Evolutionary conservation across 1,140 invertebrate genomes (phyloP), one percentile per base, ranked within the genome.

Genomic region (Brachionus rubens): DNA sequence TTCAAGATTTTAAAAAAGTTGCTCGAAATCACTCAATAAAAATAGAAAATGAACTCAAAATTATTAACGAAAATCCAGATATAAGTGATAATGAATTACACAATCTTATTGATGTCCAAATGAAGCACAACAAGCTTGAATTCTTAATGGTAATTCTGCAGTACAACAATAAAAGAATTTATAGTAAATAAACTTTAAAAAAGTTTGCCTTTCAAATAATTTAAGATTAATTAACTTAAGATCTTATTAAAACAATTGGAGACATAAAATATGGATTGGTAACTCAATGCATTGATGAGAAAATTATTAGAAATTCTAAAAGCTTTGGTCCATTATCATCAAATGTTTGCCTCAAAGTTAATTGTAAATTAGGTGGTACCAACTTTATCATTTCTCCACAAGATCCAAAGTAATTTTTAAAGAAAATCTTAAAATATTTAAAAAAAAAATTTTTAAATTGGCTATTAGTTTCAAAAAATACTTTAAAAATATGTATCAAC

Each of bases 301-400:
- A 16, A 0, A 10, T 19, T 12, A 26, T 62, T 21, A 30, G 21
- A 14, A 36, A 59, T 59, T n/a, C n/a, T 36, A 59, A 33, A 36
- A 21, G n/a, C n/a, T n/a, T 59, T 41, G 54, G 21, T 9, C 30
- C n/a, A 36, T 19, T 59, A 19, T 33, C 16, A 16, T 65, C 59
- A 24, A 65, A 65, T 24, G 43, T 65, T 43, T 65, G 33, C 43
- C 59, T 65, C 12, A 65, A 65, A 65, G 9, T 65, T 10, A 65
- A 65, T 10, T 43, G 19, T 24, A 65, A 65, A 43, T 28, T 65
- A 14, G 59, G 59, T 12, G 59, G 59, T 14, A 65, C 59, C 1
- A 65, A 65, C 43, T 43, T 43, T 43, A 65, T 5, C 19, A 19
- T 65, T 14, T 65, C 59, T 10, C 7, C 5, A 3, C 7, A 65